Conservation (phyloP, 2,113 vertebrate genomes). For the Bagarius yarrelli region DNA sequence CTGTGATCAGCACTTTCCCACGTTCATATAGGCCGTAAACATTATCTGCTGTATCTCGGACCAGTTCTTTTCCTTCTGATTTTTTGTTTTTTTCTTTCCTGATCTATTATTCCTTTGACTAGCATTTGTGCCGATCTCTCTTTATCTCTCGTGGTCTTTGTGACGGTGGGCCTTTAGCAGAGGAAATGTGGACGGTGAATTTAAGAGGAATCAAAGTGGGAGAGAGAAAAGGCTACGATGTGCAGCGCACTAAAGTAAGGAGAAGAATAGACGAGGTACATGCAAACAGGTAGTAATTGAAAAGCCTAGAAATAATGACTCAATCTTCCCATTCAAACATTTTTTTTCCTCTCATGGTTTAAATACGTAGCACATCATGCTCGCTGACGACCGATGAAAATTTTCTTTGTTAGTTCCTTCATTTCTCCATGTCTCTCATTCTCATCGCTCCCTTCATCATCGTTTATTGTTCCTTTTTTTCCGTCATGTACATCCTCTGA, state of each 20-base stretch:
- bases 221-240: slow-evolving; percentile 6
- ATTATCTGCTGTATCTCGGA: slow-evolving; percentile 32
- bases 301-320: neutral
- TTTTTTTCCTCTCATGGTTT: slow-evolving; percentile 3
- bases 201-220: neutral
- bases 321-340: slow-evolving; percentile 4
- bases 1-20: slow-evolving; percentile 51
- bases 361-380: neutral
- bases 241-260: neutral
- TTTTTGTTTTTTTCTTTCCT: slow-evolving; percentile 39
- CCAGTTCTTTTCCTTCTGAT: slow-evolving; percentile 50
- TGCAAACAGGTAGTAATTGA: neutral
- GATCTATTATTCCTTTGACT: slow-evolving; percentile 33
- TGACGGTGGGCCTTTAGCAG: slow-evolving; percentile 10
- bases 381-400: neutral
- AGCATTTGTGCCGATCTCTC: slow-evolving; percentile 22
- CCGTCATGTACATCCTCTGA: neutral
- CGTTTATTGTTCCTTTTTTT: slow-evolving; percentile 47
- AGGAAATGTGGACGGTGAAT: slow-evolving; percentile 23
- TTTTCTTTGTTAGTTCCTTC: neutral
- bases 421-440: slow-evolving; percentile 42
- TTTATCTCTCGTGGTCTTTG: slow-evolving; percentile 5
- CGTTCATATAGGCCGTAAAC: slow-evolving; percentile 34
- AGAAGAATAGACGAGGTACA: neutral
- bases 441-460: slow-evolving; percentile 37